Evolutionary conservation across 2,113 vertebrate genomes (phyloP).

Genomic region (Amblyopsis rosae): DNA sequence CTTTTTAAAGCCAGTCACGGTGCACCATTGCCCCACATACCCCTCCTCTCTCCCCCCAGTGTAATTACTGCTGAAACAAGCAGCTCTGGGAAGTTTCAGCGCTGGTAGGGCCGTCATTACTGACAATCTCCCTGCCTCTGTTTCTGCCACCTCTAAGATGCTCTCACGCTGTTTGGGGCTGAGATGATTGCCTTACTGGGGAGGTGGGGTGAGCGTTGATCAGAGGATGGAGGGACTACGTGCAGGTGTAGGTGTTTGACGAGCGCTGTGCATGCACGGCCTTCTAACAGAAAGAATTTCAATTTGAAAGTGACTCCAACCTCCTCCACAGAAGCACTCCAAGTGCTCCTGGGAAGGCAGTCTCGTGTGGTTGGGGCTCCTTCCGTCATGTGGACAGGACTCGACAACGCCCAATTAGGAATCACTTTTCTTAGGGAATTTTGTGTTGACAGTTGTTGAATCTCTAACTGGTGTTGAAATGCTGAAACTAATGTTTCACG

Average conservation of each 20-base stretch:
- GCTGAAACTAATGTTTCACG: no score
- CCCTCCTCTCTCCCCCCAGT: conserved; percentile 9
- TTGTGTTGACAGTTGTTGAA: background rate
- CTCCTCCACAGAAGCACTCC: conserved; percentile 30
- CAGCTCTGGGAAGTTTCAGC: conserved; percentile 63
- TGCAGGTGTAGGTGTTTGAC: background rate
- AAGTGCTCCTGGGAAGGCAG: conserved; percentile 44
- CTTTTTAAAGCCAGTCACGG: conserved; percentile 59
- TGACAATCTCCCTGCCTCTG: conserved; percentile 62
- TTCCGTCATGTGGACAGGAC: no score
- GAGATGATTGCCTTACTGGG: conserved; percentile 56
- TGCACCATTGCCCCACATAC: conserved; percentile 28
- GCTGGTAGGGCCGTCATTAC: conserved; percentile 63
- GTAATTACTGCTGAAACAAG: conserved; percentile 73
- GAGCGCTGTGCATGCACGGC: conserved; percentile 18
- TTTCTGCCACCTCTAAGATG: conserved; percentile 59
- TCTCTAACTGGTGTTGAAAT: no score
- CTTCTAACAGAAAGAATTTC: conserved; percentile 45
- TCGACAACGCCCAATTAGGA: no score
- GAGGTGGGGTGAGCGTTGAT: background rate
- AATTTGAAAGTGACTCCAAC: conserved; percentile 48
- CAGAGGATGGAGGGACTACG: no score
- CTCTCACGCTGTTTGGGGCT: conserved; percentile 27
- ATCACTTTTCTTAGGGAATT: no score
- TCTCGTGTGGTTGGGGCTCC: no score